Base-by-base conservation (phyloP, 2,888 invertebrate genomes). In the Microchrysa polita region DNA sequence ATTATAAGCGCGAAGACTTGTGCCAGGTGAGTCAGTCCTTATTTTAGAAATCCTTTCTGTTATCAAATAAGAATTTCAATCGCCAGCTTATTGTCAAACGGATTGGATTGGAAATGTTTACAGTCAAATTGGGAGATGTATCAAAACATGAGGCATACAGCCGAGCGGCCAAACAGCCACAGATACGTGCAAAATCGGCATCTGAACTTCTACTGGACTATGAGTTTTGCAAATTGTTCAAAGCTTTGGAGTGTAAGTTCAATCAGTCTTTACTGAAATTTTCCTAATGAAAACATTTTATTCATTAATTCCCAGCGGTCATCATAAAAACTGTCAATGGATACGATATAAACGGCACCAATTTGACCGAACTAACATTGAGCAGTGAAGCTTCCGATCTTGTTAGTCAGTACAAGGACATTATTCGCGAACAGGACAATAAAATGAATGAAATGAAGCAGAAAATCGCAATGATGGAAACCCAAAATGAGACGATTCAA, bases 211-310 rank as follows among this genome's bases (percentile, higher is more conserved):
- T 97, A 72, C 88, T 99, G 55, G 98, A 99, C 84, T 95, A 94
- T 82, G 96, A 97, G 85, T 99, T 98, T 86, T 97, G 97, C 80
- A 91, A 92, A 81, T 87, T 98, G 27, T 95, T 96, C 83, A 98
- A 96, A 84, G 89, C 88, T 0, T 84, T 93, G 42, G 94, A 94
- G 86, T 87, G 91, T 90, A 79, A 82, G 84, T 74, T 65, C 27
- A 48, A n/a, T n/a, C n/a, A n/a, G n/a, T n/a, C n/a, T n/a, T n/a
- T 65, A 16, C 27, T 42, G n/a, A 10, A 42, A 9, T 9, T 42
- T 9, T 42, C 42, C 12, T n/a, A n/a, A n/a, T n/a, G n/a, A n/a
- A n/a, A n/a, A n/a, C n/a, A n/a, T 42, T 42, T 67, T 40, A 57
- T 53, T n/a, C n/a, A 10, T 20, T 23, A 74, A 55, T 73, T 79